Evolutionary conservation across 2,888 invertebrate genomes (phyloP).

Genomic region (Tiliacea aurago): DNA sequence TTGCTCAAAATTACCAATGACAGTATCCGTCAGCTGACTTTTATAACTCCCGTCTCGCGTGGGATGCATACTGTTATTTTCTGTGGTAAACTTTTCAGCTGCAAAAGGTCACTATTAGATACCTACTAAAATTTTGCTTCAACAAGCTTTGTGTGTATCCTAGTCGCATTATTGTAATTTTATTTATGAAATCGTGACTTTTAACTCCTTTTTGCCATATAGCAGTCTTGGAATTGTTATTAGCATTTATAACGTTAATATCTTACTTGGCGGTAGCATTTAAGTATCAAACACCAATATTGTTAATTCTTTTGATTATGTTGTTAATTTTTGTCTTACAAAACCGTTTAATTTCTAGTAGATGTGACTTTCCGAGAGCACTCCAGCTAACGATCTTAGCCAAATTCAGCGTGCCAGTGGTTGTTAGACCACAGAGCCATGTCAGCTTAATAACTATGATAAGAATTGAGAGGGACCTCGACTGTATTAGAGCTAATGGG

Average conservation of each 20-base stretch:
- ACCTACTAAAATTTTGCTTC: slow-evolving; percentile 9
- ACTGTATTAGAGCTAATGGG: slow-evolving; percentile 25
- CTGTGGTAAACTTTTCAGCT: slow-evolving; percentile 26
- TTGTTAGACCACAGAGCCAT: slow-evolving; percentile 47
- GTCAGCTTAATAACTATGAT: slow-evolving; percentile 60
- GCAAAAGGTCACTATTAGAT: slow-evolving; percentile 21
- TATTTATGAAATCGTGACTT: slow-evolving; percentile 22
- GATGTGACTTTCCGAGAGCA: slow-evolving; percentile 22
- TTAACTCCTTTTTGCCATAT: neutral
- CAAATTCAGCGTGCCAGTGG: slow-evolving; percentile 31
- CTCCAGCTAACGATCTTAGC: slow-evolving; percentile 46
- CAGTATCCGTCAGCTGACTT: slow-evolving; percentile 14
- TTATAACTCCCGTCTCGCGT: slow-evolving; percentile 20
- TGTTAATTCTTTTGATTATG: slow-evolving; percentile 1
- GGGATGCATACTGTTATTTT: slow-evolving; percentile 20
- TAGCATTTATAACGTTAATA: neutral
- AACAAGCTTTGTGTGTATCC: slow-evolving; percentile 1
- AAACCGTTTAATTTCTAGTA: slow-evolving; percentile 1
- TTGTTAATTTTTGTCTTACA: slow-evolving; percentile 2
- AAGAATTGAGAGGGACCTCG: slow-evolving; percentile 33
- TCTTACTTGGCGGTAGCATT: neutral
- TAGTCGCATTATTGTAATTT: neutral
- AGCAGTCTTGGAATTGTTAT: slow-evolving; percentile 5
- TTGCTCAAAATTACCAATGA: slow-evolving; percentile 10
- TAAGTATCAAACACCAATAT: slow-evolving; percentile 1